These are phyloP conservation scores for Parasteatoda tepidariorum DNA, from an alignment of 1,140 invertebrate species.

Conservation along the genomic window DNA sequence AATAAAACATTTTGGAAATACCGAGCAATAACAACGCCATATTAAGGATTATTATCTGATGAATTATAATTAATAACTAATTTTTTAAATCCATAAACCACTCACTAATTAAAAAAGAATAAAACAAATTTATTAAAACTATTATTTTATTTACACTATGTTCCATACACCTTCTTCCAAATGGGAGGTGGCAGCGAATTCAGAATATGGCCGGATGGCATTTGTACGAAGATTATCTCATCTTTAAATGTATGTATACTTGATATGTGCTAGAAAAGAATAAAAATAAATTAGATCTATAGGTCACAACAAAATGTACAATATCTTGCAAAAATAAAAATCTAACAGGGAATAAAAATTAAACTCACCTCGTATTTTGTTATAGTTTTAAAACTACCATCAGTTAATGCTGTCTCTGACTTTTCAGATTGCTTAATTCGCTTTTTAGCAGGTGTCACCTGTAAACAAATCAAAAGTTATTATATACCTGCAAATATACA, in stretches of 20 bases:
- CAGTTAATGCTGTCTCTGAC: background rate
- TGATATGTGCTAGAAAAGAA: slow-evolving; percentile 32
- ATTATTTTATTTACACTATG: background rate
- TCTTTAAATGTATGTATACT: slow-evolving; percentile 12
- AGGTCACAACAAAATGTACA: background rate
- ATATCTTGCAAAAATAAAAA: background rate
- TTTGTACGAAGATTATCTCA: slow-evolving; percentile 25
- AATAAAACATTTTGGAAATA: too few relatives aligned
- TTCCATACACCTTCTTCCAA: slow-evolving; percentile 33
- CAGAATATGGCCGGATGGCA: background rate
- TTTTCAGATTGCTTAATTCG: background rate
- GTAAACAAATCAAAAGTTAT: too few relatives aligned
- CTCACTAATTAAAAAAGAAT: too few relatives aligned
- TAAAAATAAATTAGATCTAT: background rate
- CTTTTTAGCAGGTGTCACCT: slow-evolving; percentile 2
- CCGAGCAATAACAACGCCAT: too few relatives aligned
- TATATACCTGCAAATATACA: too few relatives aligned
- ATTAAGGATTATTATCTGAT: too few relatives aligned
- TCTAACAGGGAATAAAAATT: background rate
- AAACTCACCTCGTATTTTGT: slow-evolving; percentile 35
- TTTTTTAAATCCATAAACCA: too few relatives aligned
- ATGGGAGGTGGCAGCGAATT: slow-evolving; percentile 16
- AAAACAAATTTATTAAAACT: too few relatives aligned
- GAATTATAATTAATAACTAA: too few relatives aligned
- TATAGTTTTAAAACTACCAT: background rate